Evolutionary conservation across 2,113 vertebrate species (phyloP).

Genomic region (Numenius arquata): DNA sequence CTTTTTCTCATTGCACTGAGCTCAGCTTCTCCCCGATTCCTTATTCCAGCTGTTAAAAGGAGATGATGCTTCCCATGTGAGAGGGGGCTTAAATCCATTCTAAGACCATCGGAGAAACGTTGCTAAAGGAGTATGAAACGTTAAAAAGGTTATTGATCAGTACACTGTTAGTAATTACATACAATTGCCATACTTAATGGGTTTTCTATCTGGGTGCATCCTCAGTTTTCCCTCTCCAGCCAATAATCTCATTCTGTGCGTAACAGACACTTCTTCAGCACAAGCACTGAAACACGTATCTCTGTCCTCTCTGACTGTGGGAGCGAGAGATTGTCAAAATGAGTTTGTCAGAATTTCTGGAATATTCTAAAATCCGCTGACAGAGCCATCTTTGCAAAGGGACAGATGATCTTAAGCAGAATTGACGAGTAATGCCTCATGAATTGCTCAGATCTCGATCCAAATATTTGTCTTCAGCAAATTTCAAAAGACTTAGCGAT

Average conservation of each 20-base stretch:
- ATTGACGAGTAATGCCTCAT: background rate
- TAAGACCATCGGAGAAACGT: background rate
- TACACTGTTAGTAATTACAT: rapidly evolving
- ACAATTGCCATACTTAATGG: background rate
- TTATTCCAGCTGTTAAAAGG: background rate
- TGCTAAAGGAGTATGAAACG: background rate
- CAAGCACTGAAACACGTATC: background rate
- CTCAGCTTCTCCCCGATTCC: background rate
- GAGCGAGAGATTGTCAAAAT: background rate
- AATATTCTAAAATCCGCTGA: slow-evolving; percentile 35
- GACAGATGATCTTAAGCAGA: slow-evolving; percentile 11
- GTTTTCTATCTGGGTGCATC: background rate
- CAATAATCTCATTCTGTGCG: background rate
- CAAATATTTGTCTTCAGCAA: slow-evolving; percentile 24
- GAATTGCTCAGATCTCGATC: background rate
- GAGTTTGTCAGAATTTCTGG: background rate
- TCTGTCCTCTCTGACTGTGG: background rate
- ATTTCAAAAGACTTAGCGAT: background rate
- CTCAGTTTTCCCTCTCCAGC: background rate
- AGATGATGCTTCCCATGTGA: background rate
- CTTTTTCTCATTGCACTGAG: background rate
- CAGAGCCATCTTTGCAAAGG: slow-evolving; percentile 7
- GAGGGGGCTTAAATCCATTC: background rate
- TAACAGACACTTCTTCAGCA: background rate
- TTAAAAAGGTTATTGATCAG: background rate